Evolutionary conservation across 2,797 vertebrate genomes (phyloP).

Genomic region (Pangasius macronema): DNA sequence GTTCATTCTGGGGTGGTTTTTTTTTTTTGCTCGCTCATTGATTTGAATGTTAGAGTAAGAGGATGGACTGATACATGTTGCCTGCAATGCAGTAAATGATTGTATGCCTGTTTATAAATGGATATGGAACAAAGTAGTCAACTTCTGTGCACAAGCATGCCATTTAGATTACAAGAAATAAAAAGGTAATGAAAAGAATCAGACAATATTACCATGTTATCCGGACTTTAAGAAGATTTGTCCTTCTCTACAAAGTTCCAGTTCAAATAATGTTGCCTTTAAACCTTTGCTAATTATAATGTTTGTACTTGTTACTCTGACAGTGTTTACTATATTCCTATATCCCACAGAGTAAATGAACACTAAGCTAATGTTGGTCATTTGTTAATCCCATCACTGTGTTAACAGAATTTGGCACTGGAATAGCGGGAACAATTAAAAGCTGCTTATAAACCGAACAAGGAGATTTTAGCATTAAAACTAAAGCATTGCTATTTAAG

Average conservation of each 20-base stretch:
- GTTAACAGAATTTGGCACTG: neutral
- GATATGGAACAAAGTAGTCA: neutral
- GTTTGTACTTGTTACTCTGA: neutral
- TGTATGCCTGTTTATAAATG: conserved; percentile 15
- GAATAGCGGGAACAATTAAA: neutral
- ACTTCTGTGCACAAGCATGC: conserved; percentile 16
- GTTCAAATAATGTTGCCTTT: neutral
- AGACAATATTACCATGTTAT: neutral
- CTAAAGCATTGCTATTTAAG: neutral
- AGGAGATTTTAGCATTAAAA: neutral
- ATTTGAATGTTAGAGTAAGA: neutral
- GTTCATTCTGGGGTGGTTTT: neutral
- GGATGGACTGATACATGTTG: neutral
- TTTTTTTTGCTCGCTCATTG: neutral
- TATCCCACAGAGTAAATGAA: neutral
- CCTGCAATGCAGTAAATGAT: neutral
- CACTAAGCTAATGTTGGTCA: too few relatives aligned
- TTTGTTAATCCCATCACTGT: neutral
- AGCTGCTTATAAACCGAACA: neutral
- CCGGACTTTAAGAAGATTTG: neutral
- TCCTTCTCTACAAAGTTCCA: neutral
- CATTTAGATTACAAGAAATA: neutral
- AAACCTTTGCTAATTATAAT: neutral
- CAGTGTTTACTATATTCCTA: neutral
- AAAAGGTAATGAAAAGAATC: neutral